Percentiles rank a stretch among this genome's conserved stretches.
Evolutionary conservation across 1,140 invertebrate species (phyloP).

Genomic region (Micrasema longulum): DNA sequence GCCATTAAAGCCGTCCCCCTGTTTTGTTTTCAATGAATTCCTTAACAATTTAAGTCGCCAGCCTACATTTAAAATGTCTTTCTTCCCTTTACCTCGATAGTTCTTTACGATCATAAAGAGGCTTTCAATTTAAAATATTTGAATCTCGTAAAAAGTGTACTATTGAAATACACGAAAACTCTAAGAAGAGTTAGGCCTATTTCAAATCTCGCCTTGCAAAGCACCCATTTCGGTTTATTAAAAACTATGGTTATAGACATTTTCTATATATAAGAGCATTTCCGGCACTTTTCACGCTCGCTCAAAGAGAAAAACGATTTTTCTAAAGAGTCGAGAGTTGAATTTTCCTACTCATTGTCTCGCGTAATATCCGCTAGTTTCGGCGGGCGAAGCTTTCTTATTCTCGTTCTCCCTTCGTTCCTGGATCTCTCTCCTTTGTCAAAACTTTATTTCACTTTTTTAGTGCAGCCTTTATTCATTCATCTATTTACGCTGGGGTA

Average conservation of each 20-base stretch:
- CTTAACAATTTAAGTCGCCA: not conserved
- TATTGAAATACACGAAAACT: no score
- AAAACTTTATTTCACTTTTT: constrained; percentile 50
- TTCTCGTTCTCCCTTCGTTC: constrained; percentile 31
- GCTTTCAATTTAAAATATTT: not conserved
- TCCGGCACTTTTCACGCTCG: constrained; percentile 33
- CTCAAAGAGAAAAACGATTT: constrained; percentile 50
- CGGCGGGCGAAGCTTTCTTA: constrained; percentile 46
- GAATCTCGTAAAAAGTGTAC: no score
- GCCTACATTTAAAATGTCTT: not conserved
- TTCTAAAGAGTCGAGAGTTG: constrained; percentile 50
- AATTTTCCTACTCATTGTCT: constrained; percentile 56
- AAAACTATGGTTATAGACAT: constrained; percentile 13
- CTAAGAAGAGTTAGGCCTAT: not conserved
- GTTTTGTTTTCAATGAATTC: constrained; percentile 3
- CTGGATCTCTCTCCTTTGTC: constrained; percentile 42
- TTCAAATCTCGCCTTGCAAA: not conserved
- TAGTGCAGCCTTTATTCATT: constrained; percentile 50
- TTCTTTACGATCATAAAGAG: not conserved
- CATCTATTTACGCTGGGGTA: not conserved
- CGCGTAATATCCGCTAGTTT: constrained; percentile 54
- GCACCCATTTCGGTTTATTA: constrained; percentile 40
- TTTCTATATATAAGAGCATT: constrained; percentile 37
- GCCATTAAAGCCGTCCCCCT: not conserved
- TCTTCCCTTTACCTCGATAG: not conserved